These are phyloP conservation scores for Eustalomyia histrio DNA, from an alignment of 2,888 invertebrate species.

Conservation along the genomic window DNA sequence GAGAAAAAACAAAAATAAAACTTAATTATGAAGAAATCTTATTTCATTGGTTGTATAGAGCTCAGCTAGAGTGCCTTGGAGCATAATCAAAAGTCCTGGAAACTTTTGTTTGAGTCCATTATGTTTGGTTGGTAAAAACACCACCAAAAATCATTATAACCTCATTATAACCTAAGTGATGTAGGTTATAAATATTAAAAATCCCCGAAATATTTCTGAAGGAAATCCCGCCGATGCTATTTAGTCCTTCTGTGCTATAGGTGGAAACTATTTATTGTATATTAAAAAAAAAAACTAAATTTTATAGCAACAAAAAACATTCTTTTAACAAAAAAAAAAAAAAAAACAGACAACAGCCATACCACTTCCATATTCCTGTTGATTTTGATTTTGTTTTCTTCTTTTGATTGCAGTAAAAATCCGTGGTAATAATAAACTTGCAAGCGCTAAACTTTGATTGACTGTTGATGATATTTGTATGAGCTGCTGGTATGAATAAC, in stretches of 20 bases:
- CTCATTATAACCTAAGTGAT: no score
- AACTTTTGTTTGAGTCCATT: no score
- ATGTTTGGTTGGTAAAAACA: no score
- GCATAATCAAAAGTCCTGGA: no score
- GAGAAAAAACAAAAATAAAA: no score
- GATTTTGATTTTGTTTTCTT: conserved; percentile 2
- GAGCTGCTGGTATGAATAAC: conserved; percentile 44
- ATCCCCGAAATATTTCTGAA: no score
- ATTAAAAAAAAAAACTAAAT: conserved; percentile 7
- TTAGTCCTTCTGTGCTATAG: conserved; percentile 17
- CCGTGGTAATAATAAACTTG: conserved; percentile 58
- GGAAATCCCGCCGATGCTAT: no score
- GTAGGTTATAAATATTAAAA: no score
- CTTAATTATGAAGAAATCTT: no score
- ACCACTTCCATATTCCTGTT: not conserved
- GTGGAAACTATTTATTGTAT: conserved; percentile 15
- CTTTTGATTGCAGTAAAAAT: conserved; percentile 1
- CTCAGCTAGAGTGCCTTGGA: no score
- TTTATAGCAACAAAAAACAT: conserved; percentile 14
- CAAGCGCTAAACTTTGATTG: conserved; percentile 63
- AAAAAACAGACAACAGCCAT: not conserved
- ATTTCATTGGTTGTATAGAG: no score
- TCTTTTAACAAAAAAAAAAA: conserved; percentile 8
- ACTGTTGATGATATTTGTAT: conserved; percentile 60
- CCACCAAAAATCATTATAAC: no score